Evolutionary conservation across 2,888 invertebrate genomes (phyloP).

Genomic region (Lycocerus yunnanus): DNA sequence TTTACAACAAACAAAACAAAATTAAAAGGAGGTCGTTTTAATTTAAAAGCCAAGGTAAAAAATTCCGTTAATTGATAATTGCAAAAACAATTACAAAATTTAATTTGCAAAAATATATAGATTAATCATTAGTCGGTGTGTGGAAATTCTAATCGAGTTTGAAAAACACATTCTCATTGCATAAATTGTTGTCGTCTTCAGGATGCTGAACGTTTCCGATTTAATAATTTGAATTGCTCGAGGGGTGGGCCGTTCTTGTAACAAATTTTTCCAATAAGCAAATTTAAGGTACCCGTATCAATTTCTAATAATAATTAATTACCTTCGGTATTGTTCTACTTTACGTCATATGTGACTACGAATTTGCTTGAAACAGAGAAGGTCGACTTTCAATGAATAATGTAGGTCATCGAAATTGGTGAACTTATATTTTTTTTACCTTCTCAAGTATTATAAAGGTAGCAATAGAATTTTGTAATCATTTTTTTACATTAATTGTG

Average conservation of each 20-base stretch:
- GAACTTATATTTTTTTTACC: constrained; percentile 19
- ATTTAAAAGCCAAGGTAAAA: constrained; percentile 5
- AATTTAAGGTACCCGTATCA: not conserved
- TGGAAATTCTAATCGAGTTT: not conserved
- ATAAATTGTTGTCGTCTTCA: not conserved
- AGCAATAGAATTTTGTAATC: constrained; percentile 1
- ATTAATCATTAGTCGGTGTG: not conserved
- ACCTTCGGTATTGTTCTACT: constrained; percentile 24
- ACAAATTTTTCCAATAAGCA: not conserved
- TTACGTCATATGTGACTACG: constrained; percentile 29
- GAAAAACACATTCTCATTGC: not conserved
- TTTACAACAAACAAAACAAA: not conserved
- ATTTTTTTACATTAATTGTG: not conserved
- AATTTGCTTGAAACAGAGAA: constrained; percentile 29
- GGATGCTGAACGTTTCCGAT: not conserved
- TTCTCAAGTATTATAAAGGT: constrained; percentile 7
- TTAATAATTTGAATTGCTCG: not conserved
- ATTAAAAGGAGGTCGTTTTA: constrained; percentile 2
- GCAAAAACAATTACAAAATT: constrained; percentile 1
- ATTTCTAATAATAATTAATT: constrained; percentile 17
- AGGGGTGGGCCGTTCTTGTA: no score
- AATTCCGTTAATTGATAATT: not conserved
- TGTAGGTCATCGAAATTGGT: constrained; percentile 34
- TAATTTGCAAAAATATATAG: not conserved
- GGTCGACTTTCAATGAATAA: constrained; percentile 28